Evolutionary conservation across 2,113 vertebrate genomes (phyloP).

Genomic region (Platichthys flesus): DNA sequence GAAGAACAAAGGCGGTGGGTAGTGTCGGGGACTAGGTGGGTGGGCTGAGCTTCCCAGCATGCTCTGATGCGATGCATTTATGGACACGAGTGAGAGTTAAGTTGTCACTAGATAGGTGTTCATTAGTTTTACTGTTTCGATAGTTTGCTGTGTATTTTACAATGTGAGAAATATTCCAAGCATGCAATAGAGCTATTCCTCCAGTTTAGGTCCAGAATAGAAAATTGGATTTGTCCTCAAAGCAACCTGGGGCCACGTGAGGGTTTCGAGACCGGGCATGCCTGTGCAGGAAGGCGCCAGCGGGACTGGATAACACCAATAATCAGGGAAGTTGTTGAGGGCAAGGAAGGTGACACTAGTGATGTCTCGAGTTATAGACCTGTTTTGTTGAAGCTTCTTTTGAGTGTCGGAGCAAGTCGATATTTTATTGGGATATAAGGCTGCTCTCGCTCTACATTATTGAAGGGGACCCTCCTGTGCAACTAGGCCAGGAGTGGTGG

Average conservation of each 20-base stretch:
- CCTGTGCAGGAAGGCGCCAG: background rate
- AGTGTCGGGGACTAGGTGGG: background rate
- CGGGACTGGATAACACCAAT: background rate
- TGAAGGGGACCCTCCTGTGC: conserved; percentile 40
- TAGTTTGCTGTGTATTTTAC: background rate
- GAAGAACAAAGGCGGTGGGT: conserved; percentile 30
- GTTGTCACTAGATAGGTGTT: background rate
- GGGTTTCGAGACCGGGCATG: background rate
- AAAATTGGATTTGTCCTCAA: background rate
- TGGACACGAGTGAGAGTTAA: background rate
- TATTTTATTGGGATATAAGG: conserved; percentile 30
- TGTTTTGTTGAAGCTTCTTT: background rate
- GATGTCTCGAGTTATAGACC: background rate
- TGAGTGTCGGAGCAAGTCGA: background rate
- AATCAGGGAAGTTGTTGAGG: conserved; percentile 1
- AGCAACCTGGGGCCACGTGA: background rate
- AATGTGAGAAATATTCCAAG: background rate
- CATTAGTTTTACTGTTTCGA: too few relatives aligned
- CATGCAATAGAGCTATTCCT: background rate
- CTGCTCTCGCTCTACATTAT: conserved; percentile 33
- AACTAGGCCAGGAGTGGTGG: conserved; percentile 11
- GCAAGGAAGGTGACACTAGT: background rate
- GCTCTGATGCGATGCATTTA: background rate
- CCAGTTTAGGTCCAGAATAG: background rate
- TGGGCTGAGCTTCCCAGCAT: background rate